Conservation (phyloP, 2,797 vertebrate species). For the Chiroxiphia lanceolata region DNA sequence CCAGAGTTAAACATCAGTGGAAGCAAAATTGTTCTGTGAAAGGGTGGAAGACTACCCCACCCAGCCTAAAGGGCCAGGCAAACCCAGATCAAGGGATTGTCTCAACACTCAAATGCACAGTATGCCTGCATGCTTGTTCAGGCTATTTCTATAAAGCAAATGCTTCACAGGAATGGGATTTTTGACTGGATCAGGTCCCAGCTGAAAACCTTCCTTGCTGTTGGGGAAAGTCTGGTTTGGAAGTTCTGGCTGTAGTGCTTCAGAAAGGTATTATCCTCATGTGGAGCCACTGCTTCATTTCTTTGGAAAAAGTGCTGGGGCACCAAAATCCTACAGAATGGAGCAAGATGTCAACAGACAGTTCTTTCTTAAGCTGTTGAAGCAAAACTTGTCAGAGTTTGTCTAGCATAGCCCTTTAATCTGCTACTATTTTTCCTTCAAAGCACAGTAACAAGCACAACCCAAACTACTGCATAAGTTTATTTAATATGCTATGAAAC, state of each 20-base stretch:
- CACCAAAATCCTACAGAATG: neutral
- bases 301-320: neutral
- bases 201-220: neutral
- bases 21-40: neutral
- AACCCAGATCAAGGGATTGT: neutral
- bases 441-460: neutral
- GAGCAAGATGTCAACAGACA: neutral
- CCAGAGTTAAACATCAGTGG: neutral
- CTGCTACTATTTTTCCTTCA: neutral
- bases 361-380: neutral
- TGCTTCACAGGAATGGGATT: neutral
- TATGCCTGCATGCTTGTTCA: neutral
- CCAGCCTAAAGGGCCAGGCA: neutral
- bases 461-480: neutral
- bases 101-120: neutral
- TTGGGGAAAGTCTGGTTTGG: neutral
- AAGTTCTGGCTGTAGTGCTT: neutral
- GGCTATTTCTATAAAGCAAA: neutral
- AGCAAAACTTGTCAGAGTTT: neutral
- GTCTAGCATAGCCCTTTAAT: neutral
- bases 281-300: neutral
- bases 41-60: neutral
- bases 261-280: neutral
- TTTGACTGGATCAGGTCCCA: neutral
- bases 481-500: neutral